Conservation (phyloP, 2,113 vertebrate species). For the Nettapus auritus region DNA sequence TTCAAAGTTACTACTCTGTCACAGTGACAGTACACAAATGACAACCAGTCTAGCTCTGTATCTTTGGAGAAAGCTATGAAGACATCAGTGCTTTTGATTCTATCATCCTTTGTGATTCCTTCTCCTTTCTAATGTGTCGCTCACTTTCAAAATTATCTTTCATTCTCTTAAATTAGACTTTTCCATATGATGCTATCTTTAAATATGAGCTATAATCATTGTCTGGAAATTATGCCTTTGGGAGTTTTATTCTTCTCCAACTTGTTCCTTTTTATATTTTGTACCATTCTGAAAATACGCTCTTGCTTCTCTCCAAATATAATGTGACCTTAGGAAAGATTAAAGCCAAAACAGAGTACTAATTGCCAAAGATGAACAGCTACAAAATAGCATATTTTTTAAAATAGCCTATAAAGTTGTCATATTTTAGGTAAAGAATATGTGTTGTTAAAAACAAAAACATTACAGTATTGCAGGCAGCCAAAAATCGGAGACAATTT, state of each 20-base stretch:
- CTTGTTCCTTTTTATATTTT: background rate
- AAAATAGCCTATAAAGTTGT: background rate
- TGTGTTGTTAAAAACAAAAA: background rate
- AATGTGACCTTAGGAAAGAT: background rate
- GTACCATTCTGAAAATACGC: background rate
- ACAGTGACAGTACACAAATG: background rate
- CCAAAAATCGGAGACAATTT: background rate
- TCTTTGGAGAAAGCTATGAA: background rate
- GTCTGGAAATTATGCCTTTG: background rate
- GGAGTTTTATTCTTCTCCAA: background rate
- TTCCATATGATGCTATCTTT: conserved; percentile 7
- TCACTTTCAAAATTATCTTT: conserved; percentile 16
- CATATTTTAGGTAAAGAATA: background rate
- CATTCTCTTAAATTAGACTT: background rate
- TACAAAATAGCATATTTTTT: background rate
- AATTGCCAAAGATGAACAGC: background rate
- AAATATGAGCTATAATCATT: background rate
- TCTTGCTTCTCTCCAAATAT: background rate
- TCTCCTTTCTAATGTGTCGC: background rate
- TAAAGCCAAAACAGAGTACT: background rate
- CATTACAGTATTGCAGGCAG: background rate
- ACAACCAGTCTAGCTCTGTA: background rate
- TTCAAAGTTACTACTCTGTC: background rate
- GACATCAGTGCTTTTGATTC: background rate
- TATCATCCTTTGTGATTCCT: background rate